Conservation (phyloP, 2,888 invertebrate species). For the Orthosia cruda region DNA sequence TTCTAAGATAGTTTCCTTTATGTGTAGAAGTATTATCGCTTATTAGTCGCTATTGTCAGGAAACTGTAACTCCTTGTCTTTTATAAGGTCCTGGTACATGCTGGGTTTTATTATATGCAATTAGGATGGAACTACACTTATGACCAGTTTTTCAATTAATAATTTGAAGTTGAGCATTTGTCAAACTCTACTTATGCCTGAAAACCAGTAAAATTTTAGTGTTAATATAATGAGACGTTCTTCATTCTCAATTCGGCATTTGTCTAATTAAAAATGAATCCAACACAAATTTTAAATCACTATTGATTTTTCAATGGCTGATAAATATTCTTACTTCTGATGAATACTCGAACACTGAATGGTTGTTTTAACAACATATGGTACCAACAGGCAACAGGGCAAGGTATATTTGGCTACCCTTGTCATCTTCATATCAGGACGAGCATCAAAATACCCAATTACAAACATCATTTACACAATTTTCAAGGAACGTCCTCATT, state of each 20-base stretch:
- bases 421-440: too few relatives aligned
- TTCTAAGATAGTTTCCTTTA: constrained; percentile 30
- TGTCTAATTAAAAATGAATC: too few relatives aligned
- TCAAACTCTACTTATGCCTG: too few relatives aligned
- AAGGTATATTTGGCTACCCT: too few relatives aligned
- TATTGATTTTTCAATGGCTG: neutral
- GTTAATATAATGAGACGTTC: too few relatives aligned
- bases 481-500: too few relatives aligned
- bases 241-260: too few relatives aligned
- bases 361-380: too few relatives aligned
- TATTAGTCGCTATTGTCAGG: constrained; percentile 8
- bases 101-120: neutral
- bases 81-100: neutral
- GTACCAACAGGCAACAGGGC: neutral
- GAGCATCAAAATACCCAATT: too few relatives aligned
- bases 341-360: neutral
- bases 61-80: constrained; percentile 18
- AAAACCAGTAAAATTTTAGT: too few relatives aligned
- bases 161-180: too few relatives aligned
- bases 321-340: neutral
- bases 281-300: neutral
- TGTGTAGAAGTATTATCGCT: constrained; percentile 17
- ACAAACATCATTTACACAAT: neutral
- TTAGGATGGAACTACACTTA: neutral
- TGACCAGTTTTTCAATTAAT: too few relatives aligned